Evolutionary conservation across 1,140 invertebrate species (phyloP).

Genomic region (Fopius arisanus): DNA sequence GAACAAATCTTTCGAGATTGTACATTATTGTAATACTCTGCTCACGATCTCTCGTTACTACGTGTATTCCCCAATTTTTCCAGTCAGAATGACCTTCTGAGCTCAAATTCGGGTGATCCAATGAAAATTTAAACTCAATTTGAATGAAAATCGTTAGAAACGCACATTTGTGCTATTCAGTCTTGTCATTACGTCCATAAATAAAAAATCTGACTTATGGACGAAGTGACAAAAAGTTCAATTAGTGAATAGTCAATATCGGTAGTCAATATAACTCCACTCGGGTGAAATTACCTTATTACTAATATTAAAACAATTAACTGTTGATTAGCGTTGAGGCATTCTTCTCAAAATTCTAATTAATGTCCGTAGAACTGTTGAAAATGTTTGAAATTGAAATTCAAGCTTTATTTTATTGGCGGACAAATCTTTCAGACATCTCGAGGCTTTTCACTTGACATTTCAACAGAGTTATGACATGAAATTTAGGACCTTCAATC

Average conservation of each 20-base stretch:
- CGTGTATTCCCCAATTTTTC: background rate
- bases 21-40: background rate
- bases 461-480: too few relatives aligned
- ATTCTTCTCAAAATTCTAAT: background rate
- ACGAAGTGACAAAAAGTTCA: background rate
- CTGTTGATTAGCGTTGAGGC: background rate
- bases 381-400: background rate
- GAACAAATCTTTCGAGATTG: background rate
- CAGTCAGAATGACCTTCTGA: background rate
- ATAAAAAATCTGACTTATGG: too few relatives aligned
- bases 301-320: background rate
- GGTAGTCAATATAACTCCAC: conserved; percentile 9
- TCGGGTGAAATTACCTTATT: background rate
- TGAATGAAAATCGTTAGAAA: background rate
- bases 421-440: too few relatives aligned
- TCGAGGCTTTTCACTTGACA: too few relatives aligned
- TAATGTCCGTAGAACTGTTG: background rate
- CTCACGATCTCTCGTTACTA: conserved; percentile 1
- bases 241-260: conserved; percentile 22
- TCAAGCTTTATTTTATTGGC: too few relatives aligned
- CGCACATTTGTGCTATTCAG: background rate
- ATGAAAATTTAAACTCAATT: background rate
- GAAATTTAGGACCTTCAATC: background rate
- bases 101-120: background rate
- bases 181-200: too few relatives aligned